These are phyloP conservation scores for Vulpes ferrilata DNA, from an alignment of 2,113 vertebrate species.

Conservation along the genomic window DNA sequence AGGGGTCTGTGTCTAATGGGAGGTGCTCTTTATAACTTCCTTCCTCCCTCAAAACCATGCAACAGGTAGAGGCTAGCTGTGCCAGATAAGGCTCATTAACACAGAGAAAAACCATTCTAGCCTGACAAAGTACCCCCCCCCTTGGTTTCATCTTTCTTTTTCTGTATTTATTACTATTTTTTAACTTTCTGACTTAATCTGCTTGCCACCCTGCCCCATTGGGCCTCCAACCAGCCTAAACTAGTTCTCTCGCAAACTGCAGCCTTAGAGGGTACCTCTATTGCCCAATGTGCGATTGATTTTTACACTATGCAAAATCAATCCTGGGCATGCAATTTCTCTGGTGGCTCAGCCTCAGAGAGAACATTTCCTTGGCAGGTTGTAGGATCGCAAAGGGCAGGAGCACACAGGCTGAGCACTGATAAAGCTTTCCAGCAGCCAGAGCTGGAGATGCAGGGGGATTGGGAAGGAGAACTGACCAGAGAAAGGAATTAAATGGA, in stretches of 20 bases:
- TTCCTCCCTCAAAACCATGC: background rate
- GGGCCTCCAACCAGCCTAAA: background rate
- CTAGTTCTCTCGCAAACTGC: background rate
- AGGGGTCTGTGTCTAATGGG: background rate
- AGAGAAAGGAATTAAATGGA: background rate
- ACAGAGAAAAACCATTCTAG: background rate
- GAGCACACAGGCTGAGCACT: background rate
- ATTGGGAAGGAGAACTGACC: background rate
- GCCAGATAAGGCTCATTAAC: background rate
- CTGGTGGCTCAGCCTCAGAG: background rate
- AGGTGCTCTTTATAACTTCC: background rate
- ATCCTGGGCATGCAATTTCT: background rate
- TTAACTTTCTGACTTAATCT: background rate
- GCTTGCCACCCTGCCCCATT: background rate
- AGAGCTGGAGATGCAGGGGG: background rate
- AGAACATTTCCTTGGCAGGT: background rate
- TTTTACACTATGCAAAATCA: background rate
- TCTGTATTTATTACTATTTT: background rate
- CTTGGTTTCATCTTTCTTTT: constrained; percentile 24
- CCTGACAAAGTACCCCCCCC: background rate
- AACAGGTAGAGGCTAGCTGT: background rate
- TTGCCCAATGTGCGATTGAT: background rate
- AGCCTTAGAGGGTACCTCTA: background rate
- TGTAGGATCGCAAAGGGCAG: background rate
- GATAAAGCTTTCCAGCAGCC: background rate